Percentiles rank a stretch among this genome's conserved stretches.
Conservation (phyloP, 1,140 invertebrate species). For the Holotrichia oblita region DNA sequence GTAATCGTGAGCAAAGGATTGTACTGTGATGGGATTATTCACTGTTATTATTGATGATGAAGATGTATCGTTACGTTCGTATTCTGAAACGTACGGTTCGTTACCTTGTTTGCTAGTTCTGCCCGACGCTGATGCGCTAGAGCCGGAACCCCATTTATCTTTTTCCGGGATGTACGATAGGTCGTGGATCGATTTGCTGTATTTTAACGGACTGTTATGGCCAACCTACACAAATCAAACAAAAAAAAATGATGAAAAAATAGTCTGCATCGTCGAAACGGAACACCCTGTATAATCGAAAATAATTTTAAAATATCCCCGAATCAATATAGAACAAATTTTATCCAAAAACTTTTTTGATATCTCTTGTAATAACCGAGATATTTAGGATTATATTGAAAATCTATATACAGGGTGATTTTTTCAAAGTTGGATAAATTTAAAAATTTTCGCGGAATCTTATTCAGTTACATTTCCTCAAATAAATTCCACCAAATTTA, state of each 20-base stretch:
- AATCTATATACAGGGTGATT: no score
- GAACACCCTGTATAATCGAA: no score
- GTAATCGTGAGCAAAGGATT: constrained; percentile 5
- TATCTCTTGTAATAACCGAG: no score
- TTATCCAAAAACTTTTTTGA: no score
- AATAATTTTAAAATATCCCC: no score
- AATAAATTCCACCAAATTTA: no score
- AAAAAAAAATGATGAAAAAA: not conserved
- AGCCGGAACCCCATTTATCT: constrained; percentile 60
- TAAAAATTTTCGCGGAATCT: no score
- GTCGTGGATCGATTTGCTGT: constrained; percentile 84
- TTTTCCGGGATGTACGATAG: constrained; percentile 70
- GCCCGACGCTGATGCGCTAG: not conserved
- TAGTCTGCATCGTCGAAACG: no score
- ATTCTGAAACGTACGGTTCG: constrained; percentile 14
- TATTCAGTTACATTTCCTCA: no score
- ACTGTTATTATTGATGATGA: constrained; percentile 42
- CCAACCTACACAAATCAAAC: constrained; percentile 69
- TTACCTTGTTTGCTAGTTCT: constrained; percentile 56
- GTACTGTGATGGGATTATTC: constrained; percentile 5
- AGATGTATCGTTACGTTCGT: not conserved
- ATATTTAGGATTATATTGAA: no score
- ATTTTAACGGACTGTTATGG: constrained; percentile 77
- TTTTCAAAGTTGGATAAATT: no score
- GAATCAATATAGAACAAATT: no score